These are phyloP conservation scores for Papilio xuthus DNA, from an alignment of 1,140 invertebrate species.

Conservation along the genomic window DNA sequence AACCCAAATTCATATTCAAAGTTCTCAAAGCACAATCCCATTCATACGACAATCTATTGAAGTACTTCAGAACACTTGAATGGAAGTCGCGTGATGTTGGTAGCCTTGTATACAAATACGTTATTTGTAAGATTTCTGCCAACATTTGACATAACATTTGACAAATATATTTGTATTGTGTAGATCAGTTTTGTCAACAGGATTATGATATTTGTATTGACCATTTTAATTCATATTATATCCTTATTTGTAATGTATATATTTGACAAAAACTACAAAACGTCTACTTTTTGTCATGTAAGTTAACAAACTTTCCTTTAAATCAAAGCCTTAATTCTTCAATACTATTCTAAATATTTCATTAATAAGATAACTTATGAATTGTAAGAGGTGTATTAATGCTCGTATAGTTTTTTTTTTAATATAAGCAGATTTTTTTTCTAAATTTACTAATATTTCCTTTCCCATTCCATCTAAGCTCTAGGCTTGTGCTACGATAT, in stretches of 20 bases:
- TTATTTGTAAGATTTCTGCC: conserved; percentile 10
- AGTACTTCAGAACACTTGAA: neutral
- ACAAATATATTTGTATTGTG: neutral
- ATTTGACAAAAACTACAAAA: neutral
- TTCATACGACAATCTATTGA: neutral
- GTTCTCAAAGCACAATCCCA: neutral
- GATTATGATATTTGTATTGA: neutral
- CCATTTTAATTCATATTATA: neutral
- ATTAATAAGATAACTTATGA: too few species aligned
- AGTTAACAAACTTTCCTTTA: too few species aligned
- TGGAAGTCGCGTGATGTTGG: neutral
- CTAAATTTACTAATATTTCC: too few species aligned
- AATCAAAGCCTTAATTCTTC: too few species aligned
- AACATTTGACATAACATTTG: neutral
- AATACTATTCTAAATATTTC: too few species aligned
- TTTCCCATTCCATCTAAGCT: too few species aligned
- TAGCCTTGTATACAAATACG: neutral
- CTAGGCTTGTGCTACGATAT: too few species aligned
- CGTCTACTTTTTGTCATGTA: neutral
- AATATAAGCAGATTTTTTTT: too few species aligned
- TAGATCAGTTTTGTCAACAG: neutral
- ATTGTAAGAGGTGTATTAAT: too few species aligned
- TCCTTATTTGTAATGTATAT: neutral
- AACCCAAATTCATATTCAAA: neutral
- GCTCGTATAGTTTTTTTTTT: too few species aligned